These are phyloP conservation scores for Dynastes maya DNA, from an alignment of 2,888 invertebrate species.

Conservation along the genomic window DNA sequence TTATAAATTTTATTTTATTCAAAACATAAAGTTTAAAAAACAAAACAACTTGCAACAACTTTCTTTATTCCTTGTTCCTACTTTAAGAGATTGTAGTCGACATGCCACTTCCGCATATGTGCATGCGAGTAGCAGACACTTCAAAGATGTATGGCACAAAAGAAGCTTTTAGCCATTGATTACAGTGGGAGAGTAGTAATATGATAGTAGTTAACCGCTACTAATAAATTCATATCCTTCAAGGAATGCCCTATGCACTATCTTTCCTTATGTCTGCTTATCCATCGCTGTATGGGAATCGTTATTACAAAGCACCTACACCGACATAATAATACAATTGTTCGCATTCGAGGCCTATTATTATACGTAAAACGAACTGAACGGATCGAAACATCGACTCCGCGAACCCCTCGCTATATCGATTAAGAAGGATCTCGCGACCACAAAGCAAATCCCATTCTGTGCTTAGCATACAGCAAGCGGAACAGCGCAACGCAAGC, in stretches of 20 bases:
- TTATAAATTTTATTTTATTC: no score
- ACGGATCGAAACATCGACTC: constrained; percentile 31
- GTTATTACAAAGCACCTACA: constrained; percentile 38
- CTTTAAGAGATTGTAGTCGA: no score
- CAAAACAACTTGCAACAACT: no score
- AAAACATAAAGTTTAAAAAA: no score
- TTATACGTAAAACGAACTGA: constrained; percentile 20
- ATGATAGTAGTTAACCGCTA: background rate
- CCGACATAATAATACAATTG: constrained; percentile 15
- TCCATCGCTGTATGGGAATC: background rate
- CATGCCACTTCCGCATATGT: no score
- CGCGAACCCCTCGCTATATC: constrained; percentile 1
- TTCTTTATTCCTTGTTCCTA: no score
- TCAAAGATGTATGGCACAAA: no score
- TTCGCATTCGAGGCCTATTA: constrained; percentile 39
- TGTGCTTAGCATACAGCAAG: background rate
- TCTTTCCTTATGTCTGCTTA: constrained; percentile 2
- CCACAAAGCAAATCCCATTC: constrained; percentile 32
- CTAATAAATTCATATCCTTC: background rate
- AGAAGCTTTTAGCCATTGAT: background rate
- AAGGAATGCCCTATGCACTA: constrained; percentile 7
- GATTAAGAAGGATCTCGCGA: constrained; percentile 28
- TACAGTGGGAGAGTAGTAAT: background rate
- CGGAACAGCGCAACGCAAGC: background rate
- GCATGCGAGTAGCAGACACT: no score